Evolutionary conservation across 2,113 vertebrate genomes (phyloP), one percentile per base, ranked within the genome.

Genomic region (Lophochroa leadbeateri): DNA sequence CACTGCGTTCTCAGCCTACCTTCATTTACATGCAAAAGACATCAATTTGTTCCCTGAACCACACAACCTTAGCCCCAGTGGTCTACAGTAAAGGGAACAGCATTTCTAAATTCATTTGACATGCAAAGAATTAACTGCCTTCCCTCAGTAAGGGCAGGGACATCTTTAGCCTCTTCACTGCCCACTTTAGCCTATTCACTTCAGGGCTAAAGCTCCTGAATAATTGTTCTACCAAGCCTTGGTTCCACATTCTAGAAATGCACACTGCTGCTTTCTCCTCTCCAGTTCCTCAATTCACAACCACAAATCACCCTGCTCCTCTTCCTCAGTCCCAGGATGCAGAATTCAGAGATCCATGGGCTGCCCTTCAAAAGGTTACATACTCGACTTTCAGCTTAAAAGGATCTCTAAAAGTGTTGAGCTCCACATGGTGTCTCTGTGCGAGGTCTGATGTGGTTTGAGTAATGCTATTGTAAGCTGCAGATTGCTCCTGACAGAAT

Each of bases 21-120:
- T 49, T 33, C 41, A 0, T 10, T 2, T 3, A 29, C 11, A 0
- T 1, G 27, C 9, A 0, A 8, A 2, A 17, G 43, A 14, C 35
- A 58, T 21, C 57, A 15, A 7, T 24, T 35, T 35, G 57, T 1
- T 55, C 58, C 71, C 46, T 15, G 63, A 24, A 7, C 71, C 78
- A 3, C 16, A 9, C 33, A 4, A 3, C 37, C 31, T 19, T 0
- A 44, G 75, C 64, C 35, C 71, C 18, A 23, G 0, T 18, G 27
- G 11, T 13, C 49, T 47, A 17, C 8, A 3, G 46, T 8, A 33
- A 37, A 33, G 1, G 13, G 15, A 65, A n/a, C 29, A 2, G 37
- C 33, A 1, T 2, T 37, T 41, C 12, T 2, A 44, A 35, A 2
- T 18, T 74, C 44, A 7, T 19, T 2, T 20, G 49, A 43, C 88